Conservation (phyloP, 2,797 vertebrate genomes). For the Salmo trutta region DNA sequence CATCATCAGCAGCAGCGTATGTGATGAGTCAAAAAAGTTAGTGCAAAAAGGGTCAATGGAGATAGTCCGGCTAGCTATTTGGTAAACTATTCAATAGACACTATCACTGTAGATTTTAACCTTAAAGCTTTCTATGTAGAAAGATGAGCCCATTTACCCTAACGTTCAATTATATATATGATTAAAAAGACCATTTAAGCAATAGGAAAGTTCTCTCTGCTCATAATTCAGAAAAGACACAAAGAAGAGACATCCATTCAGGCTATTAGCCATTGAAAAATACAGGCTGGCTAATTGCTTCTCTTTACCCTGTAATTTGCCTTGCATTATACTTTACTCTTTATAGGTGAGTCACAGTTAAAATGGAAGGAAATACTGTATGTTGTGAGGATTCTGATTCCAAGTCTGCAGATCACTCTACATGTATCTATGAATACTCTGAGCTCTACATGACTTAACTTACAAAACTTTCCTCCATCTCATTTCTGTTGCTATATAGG, state of each 20-base stretch:
- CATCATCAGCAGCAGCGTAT: too few relatives aligned
- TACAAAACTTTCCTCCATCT: neutral
- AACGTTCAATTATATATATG: conserved; percentile 48
- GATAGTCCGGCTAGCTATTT: neutral
- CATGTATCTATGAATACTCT: neutral
- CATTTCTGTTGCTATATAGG: neutral
- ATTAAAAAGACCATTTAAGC: conserved; percentile 44
- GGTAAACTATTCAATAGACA: neutral
- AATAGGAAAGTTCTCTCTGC: conserved; percentile 31
- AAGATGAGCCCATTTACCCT: conserved; percentile 34
- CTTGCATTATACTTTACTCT: conserved; percentile 16
- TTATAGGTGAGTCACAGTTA: conserved; percentile 6
- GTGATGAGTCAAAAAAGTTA: too few relatives aligned
- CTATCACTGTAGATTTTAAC: neutral
- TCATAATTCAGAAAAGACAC: conserved; percentile 22
- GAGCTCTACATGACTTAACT: neutral
- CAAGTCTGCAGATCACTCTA: neutral
- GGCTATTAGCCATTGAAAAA: conserved; percentile 30
- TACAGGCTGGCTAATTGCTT: conserved; percentile 25
- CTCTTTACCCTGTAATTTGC: conserved; percentile 25
- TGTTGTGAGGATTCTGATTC: neutral
- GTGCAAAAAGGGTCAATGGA: neutral
- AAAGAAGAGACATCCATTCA: conserved; percentile 26
- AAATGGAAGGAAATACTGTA: neutral
- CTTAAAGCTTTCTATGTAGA: conserved; percentile 28